A percentile compares a stretch with the other conserved stretches of the same genome.
phyloP scores from a whole-genome alignment of 2,113 vertebrate species.

The Fregata magnificens region DNA sequence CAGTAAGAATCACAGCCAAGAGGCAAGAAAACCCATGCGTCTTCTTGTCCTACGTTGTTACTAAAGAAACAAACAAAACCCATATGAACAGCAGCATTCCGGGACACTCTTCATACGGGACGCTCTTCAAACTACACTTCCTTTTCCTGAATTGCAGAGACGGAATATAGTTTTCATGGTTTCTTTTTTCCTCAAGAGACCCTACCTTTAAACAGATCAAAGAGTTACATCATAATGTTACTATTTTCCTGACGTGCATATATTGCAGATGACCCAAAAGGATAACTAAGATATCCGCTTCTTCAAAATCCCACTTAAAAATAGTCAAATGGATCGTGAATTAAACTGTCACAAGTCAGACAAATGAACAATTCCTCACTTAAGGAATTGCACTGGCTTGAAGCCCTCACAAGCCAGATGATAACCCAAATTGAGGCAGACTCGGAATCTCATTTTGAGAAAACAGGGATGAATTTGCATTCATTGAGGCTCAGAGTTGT shows the following conservation, averaged over 20 bases:
- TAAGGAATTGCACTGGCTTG: neutral
- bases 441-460: neutral
- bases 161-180: neutral
- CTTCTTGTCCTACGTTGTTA: neutral
- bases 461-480: neutral
- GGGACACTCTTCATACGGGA: neutral
- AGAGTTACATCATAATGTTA: neutral
- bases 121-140: neutral
- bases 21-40: neutral
- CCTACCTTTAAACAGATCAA: neutral
- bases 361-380: neutral
- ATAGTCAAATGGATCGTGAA: neutral
- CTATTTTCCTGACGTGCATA: neutral
- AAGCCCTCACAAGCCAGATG: neutral
- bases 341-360: neutral
- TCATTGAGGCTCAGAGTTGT: neutral
- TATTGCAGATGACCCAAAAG: neutral
- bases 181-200: neutral
- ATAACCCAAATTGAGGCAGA: neutral
- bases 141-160: neutral
- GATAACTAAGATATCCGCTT: neutral
- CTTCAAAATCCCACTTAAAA: neutral
- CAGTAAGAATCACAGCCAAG: neutral
- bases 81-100: neutral
- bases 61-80: neutral